phyloP scores from a whole-genome alignment of 2,888 invertebrate genomes.

The Actias luna region DNA sequence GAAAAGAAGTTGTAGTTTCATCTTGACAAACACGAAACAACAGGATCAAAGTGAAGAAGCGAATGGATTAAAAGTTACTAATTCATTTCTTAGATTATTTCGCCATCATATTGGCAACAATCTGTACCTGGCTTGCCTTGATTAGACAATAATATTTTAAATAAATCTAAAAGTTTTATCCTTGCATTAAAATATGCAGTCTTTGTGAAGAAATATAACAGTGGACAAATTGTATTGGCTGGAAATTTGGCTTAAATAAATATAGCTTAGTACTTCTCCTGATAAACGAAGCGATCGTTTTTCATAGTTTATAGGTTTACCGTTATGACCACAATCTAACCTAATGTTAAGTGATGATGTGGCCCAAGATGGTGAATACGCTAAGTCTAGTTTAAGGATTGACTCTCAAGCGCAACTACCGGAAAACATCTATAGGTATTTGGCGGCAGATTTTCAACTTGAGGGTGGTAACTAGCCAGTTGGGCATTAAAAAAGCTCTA shows the following conservation, averaged over 20 bases:
- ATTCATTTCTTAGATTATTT: slow-evolving; percentile 28
- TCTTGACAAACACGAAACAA: slow-evolving; percentile 24
- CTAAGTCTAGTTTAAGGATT: too few species aligned
- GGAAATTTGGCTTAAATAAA: neutral
- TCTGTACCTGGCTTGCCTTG: slow-evolving; percentile 55
- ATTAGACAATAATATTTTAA: slow-evolving; percentile 23
- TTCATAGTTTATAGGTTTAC: too few species aligned
- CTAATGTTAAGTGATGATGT: too few species aligned
- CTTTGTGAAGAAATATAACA: neutral
- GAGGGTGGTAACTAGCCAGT: too few species aligned
- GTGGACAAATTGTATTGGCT: neutral
- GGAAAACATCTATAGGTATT: too few species aligned
- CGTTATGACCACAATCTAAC: too few species aligned
- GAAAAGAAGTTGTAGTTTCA: slow-evolving; percentile 28
- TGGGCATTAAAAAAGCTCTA: too few species aligned
- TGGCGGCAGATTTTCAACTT: too few species aligned
- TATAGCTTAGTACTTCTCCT: neutral
- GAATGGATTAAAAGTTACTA: slow-evolving; percentile 29
- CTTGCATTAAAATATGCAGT: slow-evolving; percentile 3
- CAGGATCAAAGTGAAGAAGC: slow-evolving; percentile 27
- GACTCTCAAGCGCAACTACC: too few species aligned
- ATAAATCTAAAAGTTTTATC: neutral
- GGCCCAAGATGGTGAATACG: too few species aligned
- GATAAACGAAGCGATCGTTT: too few species aligned
- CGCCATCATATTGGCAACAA: slow-evolving; percentile 43